Base-by-base conservation (phyloP, 2,113 vertebrate genomes). In the Octodon degus region DNA sequence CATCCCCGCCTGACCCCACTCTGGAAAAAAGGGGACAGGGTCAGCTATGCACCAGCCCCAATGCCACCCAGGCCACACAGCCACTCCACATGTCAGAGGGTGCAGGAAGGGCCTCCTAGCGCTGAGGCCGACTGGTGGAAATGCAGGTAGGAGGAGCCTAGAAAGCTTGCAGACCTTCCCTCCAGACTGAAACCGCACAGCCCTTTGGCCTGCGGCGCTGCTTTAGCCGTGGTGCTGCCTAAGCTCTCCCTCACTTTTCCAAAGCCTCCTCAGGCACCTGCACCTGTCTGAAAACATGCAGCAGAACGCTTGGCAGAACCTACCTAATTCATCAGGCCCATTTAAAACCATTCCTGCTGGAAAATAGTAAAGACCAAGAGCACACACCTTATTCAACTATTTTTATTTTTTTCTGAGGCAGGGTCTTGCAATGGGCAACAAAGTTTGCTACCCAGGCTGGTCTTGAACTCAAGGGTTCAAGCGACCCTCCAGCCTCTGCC, bases 151-250 rank as follows among this genome's bases (percentile, higher is more conserved):
- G 40, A 32, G 37, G 58, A 77, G 12, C 53, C 13, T 0, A 85
- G 60, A 20, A 16, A 0, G 0, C 3, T 16, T 20, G 9, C 24
- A 25, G 6, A 37, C 4, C 22, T n/a, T 37, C n/a, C 16, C 32
- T 85, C 34, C 50, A 13, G 34, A 24, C 55, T 19, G 9, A n/a
- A 85, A 88, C 17, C 60, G n/a, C 19, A 34, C 37, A 27, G 53
- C 32, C 25, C 19, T 32, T 37, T 60, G 6, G 34, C 47, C 68
- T 83, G 20, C 65, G 30, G 58, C 1, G 17, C 2, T 85, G 55
- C 34, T 62, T 93, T 55, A 43, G 14, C 58, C 93, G 22, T 17
- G 17, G 30, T 25, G 7, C 5, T n/a, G 32, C 60, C 7, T 11
- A 9, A 50, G 10, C 22, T 20, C 68, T 72, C 40, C 13, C 16